A percentile compares a stretch with the other conserved stretches of the same genome.
phyloP scores from a whole-genome alignment of 2,113 vertebrate species.

The human region DNA sequence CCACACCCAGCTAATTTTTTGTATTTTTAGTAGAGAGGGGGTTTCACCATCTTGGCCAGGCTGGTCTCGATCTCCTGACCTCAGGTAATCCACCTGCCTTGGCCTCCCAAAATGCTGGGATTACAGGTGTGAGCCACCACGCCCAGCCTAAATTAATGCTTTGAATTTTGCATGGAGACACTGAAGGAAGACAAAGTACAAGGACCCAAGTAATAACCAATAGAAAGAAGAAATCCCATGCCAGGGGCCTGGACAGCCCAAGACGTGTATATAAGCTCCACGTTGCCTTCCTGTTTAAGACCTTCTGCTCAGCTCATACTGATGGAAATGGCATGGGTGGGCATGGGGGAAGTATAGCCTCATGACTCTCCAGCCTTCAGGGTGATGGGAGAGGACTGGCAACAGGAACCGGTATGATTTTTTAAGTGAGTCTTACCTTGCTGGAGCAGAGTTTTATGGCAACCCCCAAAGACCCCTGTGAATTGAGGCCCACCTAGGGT shows the following conservation, averaged over 20 bases:
- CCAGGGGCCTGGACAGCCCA: no score
- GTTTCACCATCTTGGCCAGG: neutral
- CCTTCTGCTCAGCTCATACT: neutral
- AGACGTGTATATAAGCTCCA: neutral
- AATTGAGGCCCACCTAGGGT: neutral
- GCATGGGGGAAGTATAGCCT: neutral
- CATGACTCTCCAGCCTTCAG: neutral
- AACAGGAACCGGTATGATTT: neutral
- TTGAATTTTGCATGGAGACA: neutral
- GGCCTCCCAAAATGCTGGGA: neutral
- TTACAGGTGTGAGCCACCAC: neutral
- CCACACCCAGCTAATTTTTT: no score
- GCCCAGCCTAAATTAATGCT: neutral
- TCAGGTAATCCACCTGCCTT: neutral
- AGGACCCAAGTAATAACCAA: neutral
- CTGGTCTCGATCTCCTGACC: neutral
- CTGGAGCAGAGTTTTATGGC: neutral
- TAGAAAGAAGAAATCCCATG: neutral
- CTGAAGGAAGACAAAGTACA: neutral
- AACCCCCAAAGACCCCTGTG: neutral
- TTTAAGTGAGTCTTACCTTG: neutral
- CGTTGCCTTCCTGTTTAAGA: neutral
- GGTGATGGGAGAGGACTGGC: neutral
- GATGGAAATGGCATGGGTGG: neutral
- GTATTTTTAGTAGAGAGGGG: neutral